Evolutionary conservation across 1,140 invertebrate genomes (phyloP), one percentile per base, ranked within the genome.

Genomic region (Brachionus paranguensis): DNA sequence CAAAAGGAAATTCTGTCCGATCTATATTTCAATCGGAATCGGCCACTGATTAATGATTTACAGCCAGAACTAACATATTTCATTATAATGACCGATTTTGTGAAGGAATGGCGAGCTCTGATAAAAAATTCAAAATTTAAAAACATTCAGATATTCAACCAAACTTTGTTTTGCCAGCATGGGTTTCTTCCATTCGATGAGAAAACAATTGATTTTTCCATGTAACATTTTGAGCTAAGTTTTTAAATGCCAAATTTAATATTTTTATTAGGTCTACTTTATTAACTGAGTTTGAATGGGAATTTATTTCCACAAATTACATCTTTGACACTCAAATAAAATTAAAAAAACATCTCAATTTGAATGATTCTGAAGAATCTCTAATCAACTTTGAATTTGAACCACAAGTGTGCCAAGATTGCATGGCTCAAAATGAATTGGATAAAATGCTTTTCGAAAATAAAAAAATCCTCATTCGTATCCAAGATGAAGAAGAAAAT

Each of bases 71-170:
- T 12, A 76, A 76, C 5, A 11, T 76, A 76, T 76, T 76, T 14
- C 27, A 50, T 76, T 6, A 50, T 76, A 10, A 47, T 76, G 45
- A 76, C 72, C 24, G 72, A 76, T 76, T 76, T 76, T 76, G 72
- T 76, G 27, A 76, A 76, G 33, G 72, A 76, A 76, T 76, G 72
- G 72, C 45, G 72, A 6, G 20, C 72, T 76, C 33, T 76, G 45
- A 76, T 76, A 29, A 76, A 76, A 76, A 45, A 76, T 50, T 76
- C 72, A 3, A 76, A 76, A 76, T 76, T 50, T 53, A 33, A 37
- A 27, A 11, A 53, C 12, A 76, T 76, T 8, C 41, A 76, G 20
- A 27, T 76, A 24, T 50, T 76, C 6, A 76, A 76, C 29, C 72
- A 76, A 76, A 47, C 20, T 24, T 24, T 76, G 24, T n/a, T 76